phyloP scores from a whole-genome alignment of 2,888 invertebrate species.

The Cancer borealis region DNA sequence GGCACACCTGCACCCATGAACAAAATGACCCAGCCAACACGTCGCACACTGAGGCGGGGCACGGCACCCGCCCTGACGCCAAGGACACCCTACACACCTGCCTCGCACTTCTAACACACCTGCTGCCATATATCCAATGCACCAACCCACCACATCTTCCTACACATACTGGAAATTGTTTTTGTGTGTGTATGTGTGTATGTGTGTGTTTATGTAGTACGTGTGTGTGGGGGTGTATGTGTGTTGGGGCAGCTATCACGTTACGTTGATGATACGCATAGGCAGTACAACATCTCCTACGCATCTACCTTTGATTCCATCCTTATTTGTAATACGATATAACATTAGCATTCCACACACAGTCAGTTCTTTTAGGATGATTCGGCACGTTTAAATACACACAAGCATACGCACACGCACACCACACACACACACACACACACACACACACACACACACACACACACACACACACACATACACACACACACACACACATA shows the following conservation, averaged over 20 bases:
- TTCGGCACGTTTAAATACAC: neutral
- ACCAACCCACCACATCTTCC: neutral
- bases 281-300: too few species aligned
- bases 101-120: neutral
- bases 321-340: too few species aligned
- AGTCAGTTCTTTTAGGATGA: too few species aligned
- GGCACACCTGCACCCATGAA: neutral
- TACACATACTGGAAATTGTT: neutral
- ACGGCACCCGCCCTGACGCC: neutral
- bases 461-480: neutral
- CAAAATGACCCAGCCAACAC: neutral
- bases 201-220: too few species aligned
- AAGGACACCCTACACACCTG: constrained; percentile 2
- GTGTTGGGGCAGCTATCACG: too few species aligned
- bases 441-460: neutral
- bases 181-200: neutral
- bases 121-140: neutral
- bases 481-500: neutral
- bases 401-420: neutral
- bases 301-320: too few species aligned
- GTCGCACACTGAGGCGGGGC: neutral
- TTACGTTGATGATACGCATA: too few species aligned
- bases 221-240: too few species aligned
- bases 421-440: constrained; percentile 36
- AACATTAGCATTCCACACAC: too few species aligned